phyloP scores from a whole-genome alignment of 2,888 invertebrate species.

The Pyrochroa serraticornis region DNA sequence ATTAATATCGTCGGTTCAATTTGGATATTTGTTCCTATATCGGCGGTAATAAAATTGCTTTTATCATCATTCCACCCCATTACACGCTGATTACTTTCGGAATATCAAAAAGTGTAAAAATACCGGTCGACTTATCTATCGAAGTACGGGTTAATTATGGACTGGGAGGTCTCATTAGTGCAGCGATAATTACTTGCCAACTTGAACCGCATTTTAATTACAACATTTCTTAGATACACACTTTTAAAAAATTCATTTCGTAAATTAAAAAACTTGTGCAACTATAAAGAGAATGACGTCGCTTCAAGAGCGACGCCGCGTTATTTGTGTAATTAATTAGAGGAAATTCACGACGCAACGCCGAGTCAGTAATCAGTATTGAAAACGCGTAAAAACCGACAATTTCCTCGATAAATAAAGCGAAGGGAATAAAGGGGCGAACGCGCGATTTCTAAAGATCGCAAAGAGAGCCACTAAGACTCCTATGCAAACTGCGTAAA shows the following conservation, averaged over 20 bases:
- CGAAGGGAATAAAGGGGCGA: constrained; percentile 4
- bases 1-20: constrained; percentile 31
- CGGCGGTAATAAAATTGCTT: constrained; percentile 50
- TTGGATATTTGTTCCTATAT: constrained; percentile 30
- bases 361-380: constrained; percentile 46
- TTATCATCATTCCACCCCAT: constrained; percentile 51
- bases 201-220: constrained; percentile 43
- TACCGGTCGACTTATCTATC: constrained; percentile 33
- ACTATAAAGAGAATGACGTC: too few species aligned
- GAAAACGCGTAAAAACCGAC: constrained; percentile 45
- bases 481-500: constrained; percentile 49
- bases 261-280: constrained; percentile 29
- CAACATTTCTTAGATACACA: constrained; percentile 41
- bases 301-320: constrained; percentile 1
- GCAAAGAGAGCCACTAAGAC: constrained; percentile 29
- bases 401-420: constrained; percentile 28
- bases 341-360: constrained; percentile 40
- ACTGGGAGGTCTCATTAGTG: constrained; percentile 39
- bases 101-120: constrained; percentile 44
- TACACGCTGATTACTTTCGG: constrained; percentile 49
- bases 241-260: constrained; percentile 33
- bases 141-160: constrained; percentile 48
- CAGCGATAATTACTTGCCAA: constrained; percentile 42
- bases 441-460: constrained; percentile 30
- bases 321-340: constrained; percentile 42